A percentile compares a stretch with the other conserved stretches of the same genome.
phyloP scores from a whole-genome alignment of 2,113 vertebrate species.

The Chaetodon auriga region DNA sequence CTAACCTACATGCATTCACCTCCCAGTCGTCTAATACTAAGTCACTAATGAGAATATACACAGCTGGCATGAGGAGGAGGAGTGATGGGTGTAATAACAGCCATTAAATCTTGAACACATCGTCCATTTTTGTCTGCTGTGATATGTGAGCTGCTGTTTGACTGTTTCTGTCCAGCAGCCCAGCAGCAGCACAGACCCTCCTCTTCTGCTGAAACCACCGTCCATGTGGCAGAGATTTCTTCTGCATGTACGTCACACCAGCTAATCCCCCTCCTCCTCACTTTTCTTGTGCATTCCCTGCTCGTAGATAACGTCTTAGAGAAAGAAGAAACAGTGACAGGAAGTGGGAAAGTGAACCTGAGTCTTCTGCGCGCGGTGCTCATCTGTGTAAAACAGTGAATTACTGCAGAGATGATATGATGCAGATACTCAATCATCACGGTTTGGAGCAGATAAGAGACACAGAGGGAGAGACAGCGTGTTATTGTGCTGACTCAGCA shows the following conservation, averaged over 20 bases:
- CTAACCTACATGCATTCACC: no score
- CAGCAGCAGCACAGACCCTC: neutral
- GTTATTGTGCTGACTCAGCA: constrained; percentile 52
- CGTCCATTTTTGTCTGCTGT: no score
- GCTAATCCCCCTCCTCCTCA: neutral
- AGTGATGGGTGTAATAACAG: no score
- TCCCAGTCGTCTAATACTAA: neutral
- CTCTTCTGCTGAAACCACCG: neutral
- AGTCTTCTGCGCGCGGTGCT: neutral
- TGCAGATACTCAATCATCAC: constrained; percentile 12
- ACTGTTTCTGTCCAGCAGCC: neutral
- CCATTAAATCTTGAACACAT: no score
- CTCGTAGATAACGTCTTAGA: no score
- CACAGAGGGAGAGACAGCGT: neutral
- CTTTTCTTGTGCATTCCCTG: neutral
- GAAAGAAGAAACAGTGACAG: neutral
- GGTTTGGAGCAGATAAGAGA: constrained; percentile 33
- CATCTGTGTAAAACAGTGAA: neutral
- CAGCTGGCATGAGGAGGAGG: neutral
- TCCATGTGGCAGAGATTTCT: neutral
- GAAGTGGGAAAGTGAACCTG: neutral
- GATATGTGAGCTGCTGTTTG: no score
- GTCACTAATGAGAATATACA: neutral
- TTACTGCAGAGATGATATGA: constrained; percentile 29
- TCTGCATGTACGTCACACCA: neutral